These are phyloP conservation scores for Hedya salicella DNA, from an alignment of 2,888 invertebrate species.

Conservation along the genomic window DNA sequence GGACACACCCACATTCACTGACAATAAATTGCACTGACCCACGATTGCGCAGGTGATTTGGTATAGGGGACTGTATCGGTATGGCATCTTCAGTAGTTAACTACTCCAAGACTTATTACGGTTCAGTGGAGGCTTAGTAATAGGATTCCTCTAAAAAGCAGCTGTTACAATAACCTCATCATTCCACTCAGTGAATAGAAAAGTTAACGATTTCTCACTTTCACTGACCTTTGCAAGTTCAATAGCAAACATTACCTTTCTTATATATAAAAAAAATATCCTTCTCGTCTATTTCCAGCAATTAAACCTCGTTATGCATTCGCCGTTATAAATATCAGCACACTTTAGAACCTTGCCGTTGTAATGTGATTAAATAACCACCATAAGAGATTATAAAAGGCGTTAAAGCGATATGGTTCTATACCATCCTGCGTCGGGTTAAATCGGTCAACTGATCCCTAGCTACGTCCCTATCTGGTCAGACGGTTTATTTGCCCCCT, in stretches of 20 bases:
- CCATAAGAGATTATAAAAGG: background rate
- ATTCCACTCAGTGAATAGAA: background rate
- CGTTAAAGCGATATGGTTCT: background rate
- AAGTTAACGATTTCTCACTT: background rate
- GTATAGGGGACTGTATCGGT: no score
- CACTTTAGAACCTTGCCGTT: background rate
- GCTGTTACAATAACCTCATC: background rate
- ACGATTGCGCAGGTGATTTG: no score
- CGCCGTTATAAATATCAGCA: background rate
- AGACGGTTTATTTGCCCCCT: conserved; percentile 63
- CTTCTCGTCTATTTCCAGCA: background rate
- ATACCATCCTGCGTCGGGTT: background rate
- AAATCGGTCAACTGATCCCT: conserved; percentile 2
- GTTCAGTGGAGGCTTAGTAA: no score
- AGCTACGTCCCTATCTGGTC: conserved; percentile 39
- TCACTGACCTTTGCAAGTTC: background rate
- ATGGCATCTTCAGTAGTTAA: no score
- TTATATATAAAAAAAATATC: background rate
- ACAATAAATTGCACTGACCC: no score
- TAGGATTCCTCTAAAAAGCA: no score
- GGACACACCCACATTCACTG: no score
- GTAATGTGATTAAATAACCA: no score
- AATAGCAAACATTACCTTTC: background rate
- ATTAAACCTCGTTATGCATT: background rate
- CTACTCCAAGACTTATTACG: no score